Percentiles rank a stretch among this genome's conserved stretches.
phyloP scores from a whole-genome alignment of 1,140 invertebrate genomes.

The Drosophila azteca region DNA sequence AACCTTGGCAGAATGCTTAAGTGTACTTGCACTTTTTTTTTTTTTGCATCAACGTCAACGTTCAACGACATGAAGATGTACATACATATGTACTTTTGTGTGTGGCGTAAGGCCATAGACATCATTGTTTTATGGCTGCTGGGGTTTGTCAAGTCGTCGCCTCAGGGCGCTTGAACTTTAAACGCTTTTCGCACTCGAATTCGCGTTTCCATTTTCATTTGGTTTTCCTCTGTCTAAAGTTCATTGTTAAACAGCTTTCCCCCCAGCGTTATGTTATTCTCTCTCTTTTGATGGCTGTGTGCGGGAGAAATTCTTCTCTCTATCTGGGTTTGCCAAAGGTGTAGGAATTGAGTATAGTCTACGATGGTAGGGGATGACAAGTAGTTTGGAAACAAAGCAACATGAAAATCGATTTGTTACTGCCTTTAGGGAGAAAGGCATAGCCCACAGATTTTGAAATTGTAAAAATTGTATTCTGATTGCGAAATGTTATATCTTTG shows the following conservation, averaged over 20 bases:
- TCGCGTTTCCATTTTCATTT: slow-evolving; percentile 53
- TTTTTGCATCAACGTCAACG: too few relatives aligned
- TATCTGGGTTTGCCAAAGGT: neutral
- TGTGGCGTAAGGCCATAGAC: slow-evolving; percentile 14
- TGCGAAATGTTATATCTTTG: too few relatives aligned
- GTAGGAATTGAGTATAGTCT: too few relatives aligned
- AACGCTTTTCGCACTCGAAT: slow-evolving; percentile 41
- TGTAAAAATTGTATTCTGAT: too few relatives aligned
- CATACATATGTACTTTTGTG: slow-evolving; percentile 19
- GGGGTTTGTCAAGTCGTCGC: slow-evolving; percentile 55
- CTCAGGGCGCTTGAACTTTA: slow-evolving; percentile 69
- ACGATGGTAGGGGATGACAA: neutral
- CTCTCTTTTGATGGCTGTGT: slow-evolving; percentile 28
- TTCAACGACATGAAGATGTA: neutral
- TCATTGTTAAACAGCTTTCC: slow-evolving; percentile 61
- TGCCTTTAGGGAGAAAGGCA: slow-evolving; percentile 3
- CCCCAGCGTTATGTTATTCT: slow-evolving; percentile 15
- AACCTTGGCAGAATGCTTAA: too few relatives aligned
- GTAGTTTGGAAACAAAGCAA: slow-evolving; percentile 48
- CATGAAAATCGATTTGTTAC: slow-evolving; percentile 50
- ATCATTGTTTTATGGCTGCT: slow-evolving; percentile 33
- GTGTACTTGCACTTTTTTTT: too few relatives aligned
- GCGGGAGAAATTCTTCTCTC: neutral
- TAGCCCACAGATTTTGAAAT: too few relatives aligned
- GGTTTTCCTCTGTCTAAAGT: slow-evolving; percentile 44